Evolutionary conservation across 2,797 vertebrate species (phyloP).

Genomic region (Rhinella marina): DNA sequence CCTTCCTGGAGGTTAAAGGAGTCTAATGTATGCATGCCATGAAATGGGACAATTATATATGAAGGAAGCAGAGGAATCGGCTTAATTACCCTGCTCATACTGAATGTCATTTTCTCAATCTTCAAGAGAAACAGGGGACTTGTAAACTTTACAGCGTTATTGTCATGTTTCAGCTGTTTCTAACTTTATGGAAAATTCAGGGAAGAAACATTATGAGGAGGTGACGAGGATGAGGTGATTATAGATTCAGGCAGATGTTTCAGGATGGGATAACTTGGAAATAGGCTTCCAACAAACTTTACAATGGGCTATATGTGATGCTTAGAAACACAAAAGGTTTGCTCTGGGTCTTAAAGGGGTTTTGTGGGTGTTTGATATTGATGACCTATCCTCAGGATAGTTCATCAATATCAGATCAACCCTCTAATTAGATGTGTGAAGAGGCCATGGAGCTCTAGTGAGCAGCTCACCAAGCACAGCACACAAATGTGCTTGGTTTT

Average conservation of each 20-base stretch:
- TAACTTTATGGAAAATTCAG: constrained; percentile 38
- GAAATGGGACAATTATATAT: constrained; percentile 46
- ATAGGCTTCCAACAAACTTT: neutral
- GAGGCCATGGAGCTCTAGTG: too few species aligned
- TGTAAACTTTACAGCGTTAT: constrained; percentile 51
- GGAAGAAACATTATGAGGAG: constrained; percentile 14
- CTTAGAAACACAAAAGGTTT: neutral
- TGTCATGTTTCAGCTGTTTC: constrained; percentile 49
- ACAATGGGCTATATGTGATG: neutral
- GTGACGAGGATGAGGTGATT: constrained; percentile 13
- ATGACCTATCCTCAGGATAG: too few species aligned
- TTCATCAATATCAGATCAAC: too few species aligned
- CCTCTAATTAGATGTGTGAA: too few species aligned
- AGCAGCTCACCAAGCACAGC: too few species aligned
- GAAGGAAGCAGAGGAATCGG: constrained; percentile 36
- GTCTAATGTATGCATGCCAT: constrained; percentile 53
- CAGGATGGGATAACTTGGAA: neutral
- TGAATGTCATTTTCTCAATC: constrained; percentile 47
- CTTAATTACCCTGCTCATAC: constrained; percentile 45
- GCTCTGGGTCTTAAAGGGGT: neutral
- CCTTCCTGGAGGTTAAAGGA: constrained; percentile 58
- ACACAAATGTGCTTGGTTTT: too few species aligned
- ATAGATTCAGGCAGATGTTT: constrained; percentile 33
- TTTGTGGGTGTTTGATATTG: too few species aligned
- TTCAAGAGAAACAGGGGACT: constrained; percentile 52